phyloP scores from a whole-genome alignment of 2,888 invertebrate genomes.

The Andrena bucephala region DNA sequence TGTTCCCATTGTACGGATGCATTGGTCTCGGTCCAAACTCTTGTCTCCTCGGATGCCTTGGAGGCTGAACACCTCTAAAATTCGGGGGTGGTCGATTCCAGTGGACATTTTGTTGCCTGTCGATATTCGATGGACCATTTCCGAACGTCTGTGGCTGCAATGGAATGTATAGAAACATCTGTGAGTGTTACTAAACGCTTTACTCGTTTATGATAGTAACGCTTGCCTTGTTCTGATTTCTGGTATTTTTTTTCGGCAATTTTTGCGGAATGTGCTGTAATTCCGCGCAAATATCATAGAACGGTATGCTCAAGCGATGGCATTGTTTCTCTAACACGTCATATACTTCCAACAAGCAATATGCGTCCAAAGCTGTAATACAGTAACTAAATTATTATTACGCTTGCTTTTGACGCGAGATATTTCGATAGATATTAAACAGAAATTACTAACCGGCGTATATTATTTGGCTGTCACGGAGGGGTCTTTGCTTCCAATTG shows the following conservation, averaged over 20 bases:
- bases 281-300: conserved; percentile 88
- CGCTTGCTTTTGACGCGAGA: background rate
- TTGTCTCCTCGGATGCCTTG: background rate
- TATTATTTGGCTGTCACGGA: conserved; percentile 91
- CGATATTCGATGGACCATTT: background rate
- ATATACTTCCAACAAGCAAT: conserved; percentile 93
- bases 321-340: conserved; percentile 87
- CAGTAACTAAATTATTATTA: conserved; percentile 48
- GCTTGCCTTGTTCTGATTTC: conserved; percentile 73
- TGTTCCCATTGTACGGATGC: no score
- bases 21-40: no score
- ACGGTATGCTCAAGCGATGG: conserved; percentile 86
- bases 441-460: conserved; percentile 88
- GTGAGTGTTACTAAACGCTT: background rate
- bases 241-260: conserved; percentile 86
- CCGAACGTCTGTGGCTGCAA: background rate
- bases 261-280: conserved; percentile 79
- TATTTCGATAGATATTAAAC: background rate
- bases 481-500: conserved; percentile 94
- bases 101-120: background rate
- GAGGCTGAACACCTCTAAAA: background rate
- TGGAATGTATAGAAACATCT: background rate
- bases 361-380: conserved; percentile 92
- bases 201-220: background rate
- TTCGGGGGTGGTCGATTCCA: background rate